phyloP scores from a whole-genome alignment of 2,888 invertebrate genomes.

The Magallana nippona region DNA sequence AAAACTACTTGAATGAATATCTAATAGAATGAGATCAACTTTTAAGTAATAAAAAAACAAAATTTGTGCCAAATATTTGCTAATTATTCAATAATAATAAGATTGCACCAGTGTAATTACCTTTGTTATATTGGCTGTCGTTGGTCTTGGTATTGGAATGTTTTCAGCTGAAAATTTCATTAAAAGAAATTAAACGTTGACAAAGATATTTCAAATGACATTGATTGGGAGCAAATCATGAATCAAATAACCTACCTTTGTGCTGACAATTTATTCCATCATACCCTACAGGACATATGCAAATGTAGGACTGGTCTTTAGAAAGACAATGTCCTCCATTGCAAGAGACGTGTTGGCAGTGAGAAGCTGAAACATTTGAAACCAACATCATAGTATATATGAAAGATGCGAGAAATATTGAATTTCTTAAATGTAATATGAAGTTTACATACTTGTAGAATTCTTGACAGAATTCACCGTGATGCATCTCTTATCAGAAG shows the following conservation, averaged over 20 bases:
- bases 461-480: not conserved
- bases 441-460: not conserved
- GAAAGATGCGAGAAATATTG: not conserved
- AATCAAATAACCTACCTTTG: not conserved
- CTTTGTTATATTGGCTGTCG: not conserved
- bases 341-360: conserved; percentile 7
- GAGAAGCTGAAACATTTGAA: not conserved
- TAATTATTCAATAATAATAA: not conserved
- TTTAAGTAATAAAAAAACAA: too few species aligned
- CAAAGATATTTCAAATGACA: too few species aligned
- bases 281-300: not conserved
- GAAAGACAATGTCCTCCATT: conserved; percentile 1
- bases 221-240: not conserved
- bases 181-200: too few species aligned
- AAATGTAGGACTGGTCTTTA: not conserved
- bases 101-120: not conserved
- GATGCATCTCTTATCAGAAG: conserved; percentile 1
- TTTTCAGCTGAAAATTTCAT: not conserved
- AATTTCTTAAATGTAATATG: not conserved
- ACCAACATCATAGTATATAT: too few species aligned
- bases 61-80: too few species aligned
- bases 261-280: not conserved
- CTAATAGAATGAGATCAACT: too few species aligned
- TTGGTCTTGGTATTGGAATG: not conserved
- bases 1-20: too few species aligned